phyloP scores from a whole-genome alignment of 1,140 invertebrate species.

The Phenacoccus solenopsis region DNA sequence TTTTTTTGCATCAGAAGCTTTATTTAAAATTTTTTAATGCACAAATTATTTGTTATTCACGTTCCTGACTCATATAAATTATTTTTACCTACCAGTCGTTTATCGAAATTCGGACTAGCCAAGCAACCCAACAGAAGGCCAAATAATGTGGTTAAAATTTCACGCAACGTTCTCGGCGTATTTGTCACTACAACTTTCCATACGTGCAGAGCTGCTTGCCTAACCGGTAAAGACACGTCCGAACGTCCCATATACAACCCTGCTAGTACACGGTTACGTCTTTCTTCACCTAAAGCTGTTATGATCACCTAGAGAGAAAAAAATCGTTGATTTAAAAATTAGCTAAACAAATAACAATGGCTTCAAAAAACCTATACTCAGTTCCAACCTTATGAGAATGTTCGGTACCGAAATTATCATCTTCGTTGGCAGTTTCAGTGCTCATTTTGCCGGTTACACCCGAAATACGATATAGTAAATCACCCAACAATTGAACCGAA shows the following conservation, averaged over 20 bases:
- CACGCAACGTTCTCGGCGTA: conserved; percentile 87
- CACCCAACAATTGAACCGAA: conserved; percentile 91
- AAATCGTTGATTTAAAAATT: neutral
- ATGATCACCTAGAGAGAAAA: conserved; percentile 59
- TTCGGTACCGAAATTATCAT: conserved; percentile 98
- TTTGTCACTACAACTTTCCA: conserved; percentile 97
- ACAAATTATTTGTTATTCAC: conserved; percentile 94
- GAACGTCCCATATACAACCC: conserved; percentile 96
- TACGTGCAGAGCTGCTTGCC: conserved; percentile 92
- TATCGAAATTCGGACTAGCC: conserved; percentile 90
- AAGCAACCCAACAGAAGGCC: conserved; percentile 80
- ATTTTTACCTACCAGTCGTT: conserved; percentile 78
- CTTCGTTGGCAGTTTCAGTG: conserved; percentile 93
- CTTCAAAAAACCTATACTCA: neutral
- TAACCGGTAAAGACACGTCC: conserved; percentile 90
- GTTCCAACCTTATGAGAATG: conserved; percentile 61
- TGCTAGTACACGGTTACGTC: conserved; percentile 84
- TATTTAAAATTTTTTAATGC: conserved; percentile 94
- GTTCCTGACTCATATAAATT: conserved; percentile 78
- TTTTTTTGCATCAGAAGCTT: too few species aligned
- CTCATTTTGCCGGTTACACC: conserved; percentile 98
- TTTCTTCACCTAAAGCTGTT: conserved; percentile 68
- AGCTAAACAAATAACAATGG: neutral
- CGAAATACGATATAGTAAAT: conserved; percentile 91
- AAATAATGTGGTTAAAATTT: conserved; percentile 93